Percentiles rank a stretch among this genome's conserved stretches.
Evolutionary conservation across 92 coral and sea anemone genomes (phyloP).

Genomic region (Muricea muricata): DNA sequence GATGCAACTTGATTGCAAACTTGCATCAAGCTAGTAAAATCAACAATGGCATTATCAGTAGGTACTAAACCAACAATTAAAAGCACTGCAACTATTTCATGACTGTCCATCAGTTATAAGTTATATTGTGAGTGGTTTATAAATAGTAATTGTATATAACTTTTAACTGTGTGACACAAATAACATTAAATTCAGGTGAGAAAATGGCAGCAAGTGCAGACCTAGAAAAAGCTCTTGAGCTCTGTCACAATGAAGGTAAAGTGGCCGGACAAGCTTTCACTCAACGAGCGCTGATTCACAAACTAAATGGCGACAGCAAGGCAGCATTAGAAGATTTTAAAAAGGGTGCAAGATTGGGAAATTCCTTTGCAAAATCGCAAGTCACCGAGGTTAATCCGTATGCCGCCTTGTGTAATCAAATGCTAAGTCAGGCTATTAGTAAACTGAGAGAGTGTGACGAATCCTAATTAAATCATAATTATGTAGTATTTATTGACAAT

Average conservation of each 20-base stretch:
- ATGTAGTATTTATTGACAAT: too few relatives aligned
- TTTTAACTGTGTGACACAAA: too few relatives aligned
- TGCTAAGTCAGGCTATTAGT: constrained; percentile 91
- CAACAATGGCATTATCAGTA: too few relatives aligned
- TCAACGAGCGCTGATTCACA: constrained; percentile 85
- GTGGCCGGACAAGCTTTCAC: constrained; percentile 94
- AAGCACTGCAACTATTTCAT: too few relatives aligned
- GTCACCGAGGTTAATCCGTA: constrained; percentile 91
- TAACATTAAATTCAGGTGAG: too few relatives aligned
- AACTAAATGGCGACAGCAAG: constrained; percentile 79
- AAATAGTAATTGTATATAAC: too few relatives aligned
- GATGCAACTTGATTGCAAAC: too few relatives aligned
- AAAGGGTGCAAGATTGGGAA: constrained; percentile 84
- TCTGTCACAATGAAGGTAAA: constrained; percentile 70
- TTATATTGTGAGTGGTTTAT: too few relatives aligned
- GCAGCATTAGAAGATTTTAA: constrained; percentile 79
- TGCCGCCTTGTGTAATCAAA: constrained; percentile 98
- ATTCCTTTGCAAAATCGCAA: constrained; percentile 90
- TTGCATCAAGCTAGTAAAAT: too few relatives aligned
- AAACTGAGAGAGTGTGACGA: constrained; percentile 38
- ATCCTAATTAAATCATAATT: too few relatives aligned
- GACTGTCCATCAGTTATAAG: too few relatives aligned
- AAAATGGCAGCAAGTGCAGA: constrained; percentile 75
- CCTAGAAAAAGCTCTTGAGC: constrained; percentile 81
- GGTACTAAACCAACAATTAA: too few relatives aligned